Evolutionary conservation across 2,797 vertebrate species (phyloP), one percentile per base, ranked within the genome.

Genomic region (Cirrhinus mrigala): DNA sequence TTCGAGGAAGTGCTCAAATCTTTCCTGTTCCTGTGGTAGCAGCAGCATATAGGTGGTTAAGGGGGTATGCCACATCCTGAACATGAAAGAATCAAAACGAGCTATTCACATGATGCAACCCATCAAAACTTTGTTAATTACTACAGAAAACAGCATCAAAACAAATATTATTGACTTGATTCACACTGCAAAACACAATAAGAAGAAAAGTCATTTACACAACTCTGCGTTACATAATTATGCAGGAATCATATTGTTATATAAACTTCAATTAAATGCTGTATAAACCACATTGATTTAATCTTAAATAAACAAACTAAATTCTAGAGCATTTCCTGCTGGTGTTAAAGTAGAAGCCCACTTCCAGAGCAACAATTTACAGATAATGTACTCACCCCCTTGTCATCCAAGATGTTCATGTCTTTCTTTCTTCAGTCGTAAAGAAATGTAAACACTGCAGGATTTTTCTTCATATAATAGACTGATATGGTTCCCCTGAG

Each of bases 111-210:
- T 44, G 77, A 88, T 80, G 90, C 73, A 84, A 88, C 77, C 86
- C 82, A 85, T 92, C 85, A 90, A 89, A 86, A 87, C 79, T 58
- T 81, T 85, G 52, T 74, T 92, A 89, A 92, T 90, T 91, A 87
- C 81, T 44, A 83, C 78, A 48, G 79, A 82, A 89, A 86, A 58
- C 8, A 75, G 37, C 89, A 78, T 33, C 60, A 62, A 85, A 88
- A 87, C 89, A 84, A 74, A 79, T 18, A 27, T 44, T 85, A 81
- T 87, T 56, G 20, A 11, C 66, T 70, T 85, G 50, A 64, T 56
- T 50, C 18, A 75, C 22, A 33, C 9, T 50, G 6, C 20, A 40
- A 66, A 76, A 77, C 6, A 12, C 48, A 29, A 18, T 4, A 33
- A 24, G 8, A 73, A n/a, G 20, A 33, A n/a, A 16, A 58, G 69